Conservation (phyloP, 2,888 invertebrate genomes). For the Galeopsomyia nigrocyanea region DNA sequence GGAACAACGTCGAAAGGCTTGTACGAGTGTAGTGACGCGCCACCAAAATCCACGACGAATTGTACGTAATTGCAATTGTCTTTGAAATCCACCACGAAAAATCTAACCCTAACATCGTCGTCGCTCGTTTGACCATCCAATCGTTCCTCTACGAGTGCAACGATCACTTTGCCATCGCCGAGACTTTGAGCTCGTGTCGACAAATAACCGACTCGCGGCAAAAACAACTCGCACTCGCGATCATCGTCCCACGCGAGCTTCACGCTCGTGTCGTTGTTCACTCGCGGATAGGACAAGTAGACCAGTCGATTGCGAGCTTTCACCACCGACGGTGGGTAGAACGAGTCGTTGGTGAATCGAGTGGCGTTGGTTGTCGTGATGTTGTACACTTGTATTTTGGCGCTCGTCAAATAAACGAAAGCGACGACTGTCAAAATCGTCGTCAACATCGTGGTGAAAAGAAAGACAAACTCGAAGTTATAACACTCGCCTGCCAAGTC, state of each 20-base stretch:
- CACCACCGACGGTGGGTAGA: slow-evolving; percentile 6
- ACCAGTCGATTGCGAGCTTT: slow-evolving; percentile 21
- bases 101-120: neutral
- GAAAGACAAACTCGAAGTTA: too few relatives aligned
- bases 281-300: slow-evolving; percentile 26
- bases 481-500: too few relatives aligned
- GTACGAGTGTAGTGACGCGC: neutral
- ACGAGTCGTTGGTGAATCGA: slow-evolving; percentile 8
- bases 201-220: neutral
- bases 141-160: slow-evolving; percentile 21
- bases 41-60: slow-evolving; percentile 2
- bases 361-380: slow-evolving; percentile 10
- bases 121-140: neutral
- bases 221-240: slow-evolving; percentile 9
- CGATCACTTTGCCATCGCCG: slow-evolving; percentile 20
- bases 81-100: neutral
- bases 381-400: neutral
- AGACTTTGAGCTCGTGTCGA: neutral
- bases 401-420: neutral
- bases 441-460: too few relatives aligned
- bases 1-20: slow-evolving; percentile 10
- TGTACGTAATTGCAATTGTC: neutral
- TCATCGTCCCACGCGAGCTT: slow-evolving; percentile 2
- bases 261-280: slow-evolving; percentile 3
- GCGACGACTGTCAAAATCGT: too few relatives aligned